phyloP scores from a whole-genome alignment of 2,113 vertebrate species.

The Eulemur rufifrons region DNA sequence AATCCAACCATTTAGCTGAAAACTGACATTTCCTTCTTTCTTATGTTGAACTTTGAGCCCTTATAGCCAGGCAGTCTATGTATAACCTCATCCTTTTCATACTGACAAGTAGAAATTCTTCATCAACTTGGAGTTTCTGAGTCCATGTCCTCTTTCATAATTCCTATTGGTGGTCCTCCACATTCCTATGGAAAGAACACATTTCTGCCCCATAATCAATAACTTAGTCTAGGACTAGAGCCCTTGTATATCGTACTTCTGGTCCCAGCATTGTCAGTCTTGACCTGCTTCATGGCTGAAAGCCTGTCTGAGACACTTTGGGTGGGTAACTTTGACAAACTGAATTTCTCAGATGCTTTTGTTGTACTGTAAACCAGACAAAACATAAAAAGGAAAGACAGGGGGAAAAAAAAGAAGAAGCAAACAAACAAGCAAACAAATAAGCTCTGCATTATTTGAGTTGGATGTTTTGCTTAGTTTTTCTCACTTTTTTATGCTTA shows the following conservation, averaged over 20 bases:
- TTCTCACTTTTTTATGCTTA: background rate
- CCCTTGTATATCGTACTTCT: accelerated
- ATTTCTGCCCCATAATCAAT: background rate
- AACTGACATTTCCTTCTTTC: background rate
- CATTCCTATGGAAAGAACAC: background rate
- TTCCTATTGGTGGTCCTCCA: background rate
- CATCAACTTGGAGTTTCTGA: background rate
- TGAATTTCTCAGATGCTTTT: background rate
- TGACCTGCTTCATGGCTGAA: background rate
- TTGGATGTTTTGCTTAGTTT: background rate
- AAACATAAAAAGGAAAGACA: background rate
- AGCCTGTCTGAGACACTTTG: background rate
- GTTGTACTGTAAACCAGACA: background rate
- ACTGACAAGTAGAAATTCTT: background rate
- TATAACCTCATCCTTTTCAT: background rate
- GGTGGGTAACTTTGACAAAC: background rate
- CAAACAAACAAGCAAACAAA: background rate
- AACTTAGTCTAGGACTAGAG: background rate
- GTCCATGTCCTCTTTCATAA: background rate
- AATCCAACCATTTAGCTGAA: background rate
- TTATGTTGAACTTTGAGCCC: background rate
- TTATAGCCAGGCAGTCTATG: background rate
- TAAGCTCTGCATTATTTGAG: background rate
- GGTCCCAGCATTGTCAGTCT: background rate
- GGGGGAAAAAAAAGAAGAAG: background rate